Evolutionary conservation across 2,888 invertebrate species (phyloP).

Genomic region (Agelastica alni): DNA sequence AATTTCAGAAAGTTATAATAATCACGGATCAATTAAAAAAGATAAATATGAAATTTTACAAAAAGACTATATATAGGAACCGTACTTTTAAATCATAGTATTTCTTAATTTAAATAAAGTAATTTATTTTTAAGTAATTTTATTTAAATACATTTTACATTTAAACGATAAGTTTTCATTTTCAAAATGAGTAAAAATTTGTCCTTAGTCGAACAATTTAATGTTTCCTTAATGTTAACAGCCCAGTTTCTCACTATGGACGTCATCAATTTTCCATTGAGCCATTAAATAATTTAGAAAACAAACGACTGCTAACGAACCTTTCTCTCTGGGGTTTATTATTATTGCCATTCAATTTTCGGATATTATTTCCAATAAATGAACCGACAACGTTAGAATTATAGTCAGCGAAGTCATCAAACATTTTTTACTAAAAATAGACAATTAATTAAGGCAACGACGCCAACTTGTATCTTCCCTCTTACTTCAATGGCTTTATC

Average conservation of each 20-base stretch:
- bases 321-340: slow-evolving; percentile 4
- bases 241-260: background rate
- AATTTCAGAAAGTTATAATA: too few relatives aligned
- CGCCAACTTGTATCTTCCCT: background rate
- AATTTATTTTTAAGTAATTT: too few relatives aligned
- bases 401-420: slow-evolving; percentile 16
- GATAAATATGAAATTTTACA: too few relatives aligned
- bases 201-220: too few relatives aligned
- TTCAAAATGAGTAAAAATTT: too few relatives aligned
- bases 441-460: background rate
- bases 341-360: slow-evolving; percentile 28
- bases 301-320: slow-evolving; percentile 31
- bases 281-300: slow-evolving; percentile 26
- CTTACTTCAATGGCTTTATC: background rate
- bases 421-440: slow-evolving; percentile 11
- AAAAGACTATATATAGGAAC: too few relatives aligned
- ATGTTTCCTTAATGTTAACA: too few relatives aligned
- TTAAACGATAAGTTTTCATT: too few relatives aligned
- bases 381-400: slow-evolving; percentile 18
- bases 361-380: slow-evolving; percentile 26
- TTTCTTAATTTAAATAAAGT: too few relatives aligned
- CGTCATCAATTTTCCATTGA: slow-evolving; percentile 13
- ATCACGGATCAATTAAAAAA: too few relatives aligned
- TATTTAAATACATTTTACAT: too few relatives aligned
- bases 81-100: too few relatives aligned